Base-by-base conservation (phyloP, 2,888 invertebrate species). In the Octonoba sinensis region DNA sequence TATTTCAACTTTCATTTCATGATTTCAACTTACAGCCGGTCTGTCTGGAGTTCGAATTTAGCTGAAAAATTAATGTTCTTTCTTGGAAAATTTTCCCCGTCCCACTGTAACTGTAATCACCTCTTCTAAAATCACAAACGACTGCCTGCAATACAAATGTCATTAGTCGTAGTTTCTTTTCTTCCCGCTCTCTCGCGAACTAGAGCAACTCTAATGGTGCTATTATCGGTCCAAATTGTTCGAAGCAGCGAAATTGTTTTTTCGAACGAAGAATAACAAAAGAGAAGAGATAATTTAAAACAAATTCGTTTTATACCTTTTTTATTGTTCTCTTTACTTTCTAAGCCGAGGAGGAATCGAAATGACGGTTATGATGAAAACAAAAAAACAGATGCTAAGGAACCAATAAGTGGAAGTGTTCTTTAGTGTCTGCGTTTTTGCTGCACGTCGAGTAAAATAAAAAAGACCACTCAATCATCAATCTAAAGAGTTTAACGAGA, bases 221-320 rank as follows among this genome's bases (percentile, higher is more conserved):
- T 36, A 64, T 64, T 64, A 64, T 64, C 64, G 64, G 36, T 46
- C 64, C 64, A 64, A 64, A 64, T 64, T 64, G 64, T 64, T 64
- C 64, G 20, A 64, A 64, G 46, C 36, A 64, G 44, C 64, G 59
- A 59, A 24, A 59, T 22, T 59, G 24, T 59, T 60, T 24, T 60
- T 60, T 64, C 64, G n/a, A 64, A 22, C 12, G 64, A 18, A 46
- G 64, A 64, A 64, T 64, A 64, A 36, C 20, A 64, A 64, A 64
- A 64, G 64, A 44, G 64, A 64, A 46, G 46, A 64, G 64, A 64
- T 64, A 64, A 64, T 64, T 64, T 64, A 64, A 64, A 64, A 64
- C 64, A 64, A 64, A 64, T 64, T 64, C 36, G 64, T 64, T 44
- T 46, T 60, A 18, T 36, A 36, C 36, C 36, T 36, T 36, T 36